Evolutionary conservation across 2,888 invertebrate genomes (phyloP), one percentile per base, ranked within the genome.

Genomic region (Drosophila neutralis): DNA sequence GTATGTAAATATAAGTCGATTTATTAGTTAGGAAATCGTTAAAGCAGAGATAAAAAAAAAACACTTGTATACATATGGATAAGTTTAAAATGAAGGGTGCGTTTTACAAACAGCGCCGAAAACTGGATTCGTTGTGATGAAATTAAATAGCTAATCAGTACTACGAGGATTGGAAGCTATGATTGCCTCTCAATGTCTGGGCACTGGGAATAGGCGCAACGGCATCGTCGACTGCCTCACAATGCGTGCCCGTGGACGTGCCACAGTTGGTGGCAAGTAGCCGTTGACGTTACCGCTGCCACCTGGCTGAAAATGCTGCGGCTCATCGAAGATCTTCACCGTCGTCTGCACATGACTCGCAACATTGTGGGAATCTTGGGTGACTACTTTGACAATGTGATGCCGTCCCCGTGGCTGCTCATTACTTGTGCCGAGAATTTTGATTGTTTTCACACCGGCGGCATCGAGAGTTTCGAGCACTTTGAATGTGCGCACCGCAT

Each of bases 391-490:
- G 4, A 92, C 78, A 18, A 92, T 56, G 52, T 85, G 87, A 69
- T 92, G 92, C 0, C 88, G 80, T 6, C 92, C 92, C 61, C 64
- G 83, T 0, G 92, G 92, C 57, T 80, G 78, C 36, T 90, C 91
- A 33, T 87, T 80, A 61, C 78, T 82, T 31, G 82, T 76, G n/a
- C 92, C 92, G 8, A 92, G 69, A 7, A 92, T 91, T 57, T 92
- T 90, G 27, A 92, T 91, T 0, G 92, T 92, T 62, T 91, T 92
- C 18, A 90, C 89, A 18, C 92, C 92, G 4, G 75, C 69, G 18
- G 81, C 76, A 62, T 91, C 92, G 21, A 89, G 62, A 0, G 89
- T 86, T 52, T 92, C 92, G 1, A 91, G 78, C 40, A 92, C 90
- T 72, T 89, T 89, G 36, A 92, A 82, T 1, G 91, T 92, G 29